These are phyloP conservation scores for Podocnemis expansa DNA, from an alignment of 2,113 vertebrate species.

Conservation along the genomic window DNA sequence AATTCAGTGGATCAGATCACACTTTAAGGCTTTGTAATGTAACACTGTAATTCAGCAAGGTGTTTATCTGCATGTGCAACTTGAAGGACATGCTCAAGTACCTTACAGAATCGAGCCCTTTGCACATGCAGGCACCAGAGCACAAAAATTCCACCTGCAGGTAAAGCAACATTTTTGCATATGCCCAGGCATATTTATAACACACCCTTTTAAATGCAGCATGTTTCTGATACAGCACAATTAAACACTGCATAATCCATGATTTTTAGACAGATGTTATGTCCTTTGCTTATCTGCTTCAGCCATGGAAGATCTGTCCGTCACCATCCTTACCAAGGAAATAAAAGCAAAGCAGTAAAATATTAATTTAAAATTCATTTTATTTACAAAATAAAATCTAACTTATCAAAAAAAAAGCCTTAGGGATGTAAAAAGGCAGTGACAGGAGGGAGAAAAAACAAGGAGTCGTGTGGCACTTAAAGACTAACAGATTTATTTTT, in stretches of 20 bases:
- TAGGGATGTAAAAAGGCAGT: neutral
- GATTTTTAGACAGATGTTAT: neutral
- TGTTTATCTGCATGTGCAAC: neutral
- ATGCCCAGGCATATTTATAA: no score
- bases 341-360: neutral
- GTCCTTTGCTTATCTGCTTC: neutral
- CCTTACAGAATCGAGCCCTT: rapidly evolving
- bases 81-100: no score
- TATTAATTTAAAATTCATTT: neutral
- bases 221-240: no score
- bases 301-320: neutral
- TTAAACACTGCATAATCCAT: neutral
- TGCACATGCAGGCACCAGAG: rapidly evolving
- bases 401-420: neutral
- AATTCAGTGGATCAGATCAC: neutral
- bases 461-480: no score
- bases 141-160: neutral
- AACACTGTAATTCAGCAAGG: neutral
- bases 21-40: neutral
- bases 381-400: neutral
- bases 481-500: no score
- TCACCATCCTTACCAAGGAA: neutral
- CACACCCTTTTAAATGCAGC: no score
- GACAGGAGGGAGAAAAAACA: no score
- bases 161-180: neutral